Base-by-base conservation (phyloP, 2,888 invertebrate species). In the Norana najaformis region DNA sequence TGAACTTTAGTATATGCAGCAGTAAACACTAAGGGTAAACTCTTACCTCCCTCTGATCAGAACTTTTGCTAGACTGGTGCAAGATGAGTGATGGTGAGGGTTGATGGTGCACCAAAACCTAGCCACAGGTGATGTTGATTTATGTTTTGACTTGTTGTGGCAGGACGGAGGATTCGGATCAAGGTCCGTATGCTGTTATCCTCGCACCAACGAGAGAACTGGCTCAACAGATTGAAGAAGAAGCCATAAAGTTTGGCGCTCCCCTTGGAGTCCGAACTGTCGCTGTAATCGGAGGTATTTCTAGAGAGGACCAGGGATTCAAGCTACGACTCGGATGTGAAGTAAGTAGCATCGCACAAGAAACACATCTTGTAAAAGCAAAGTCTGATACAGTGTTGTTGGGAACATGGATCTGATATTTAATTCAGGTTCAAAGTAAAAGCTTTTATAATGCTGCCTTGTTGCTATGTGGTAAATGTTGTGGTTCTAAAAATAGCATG, bases 191-290 rank as follows among this genome's bases (percentile, higher is more conserved):
- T 95, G 99, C 99, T 38, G 98, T 99, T 90, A 99, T 99, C 94
- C 96, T 99, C 95, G 99, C 99, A 0, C 99, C 99, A 0, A 99
- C 99, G n/a, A 97, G 99, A 95, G 99, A 99, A 95, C 96, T 99
- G 95, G 99, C 99, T 0, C 99, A 99, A 94, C 99, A 99, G 95
- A 99, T 99, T 93, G 99, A 99, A 95, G 99, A 99, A 95, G 99
- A 99, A 95, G 98, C 99, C 0, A 97, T 97, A 91, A 99, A 99
- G 95, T 99, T 99, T 95, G 99, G 99, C 37, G 96, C 97, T 93
- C 91, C 92, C 30, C 88, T 92, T 94, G 89, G 94, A 39, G 93
- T 95, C 36, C 92, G 94, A 34, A 94, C 94, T 18, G 95, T 95
- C 13, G 94, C 95, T 11, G 93, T 95, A 30, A 95, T 95, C 92